Evolutionary conservation across 2,113 vertebrate species (phyloP).

Genomic region (Myiopsitta monachus): DNA sequence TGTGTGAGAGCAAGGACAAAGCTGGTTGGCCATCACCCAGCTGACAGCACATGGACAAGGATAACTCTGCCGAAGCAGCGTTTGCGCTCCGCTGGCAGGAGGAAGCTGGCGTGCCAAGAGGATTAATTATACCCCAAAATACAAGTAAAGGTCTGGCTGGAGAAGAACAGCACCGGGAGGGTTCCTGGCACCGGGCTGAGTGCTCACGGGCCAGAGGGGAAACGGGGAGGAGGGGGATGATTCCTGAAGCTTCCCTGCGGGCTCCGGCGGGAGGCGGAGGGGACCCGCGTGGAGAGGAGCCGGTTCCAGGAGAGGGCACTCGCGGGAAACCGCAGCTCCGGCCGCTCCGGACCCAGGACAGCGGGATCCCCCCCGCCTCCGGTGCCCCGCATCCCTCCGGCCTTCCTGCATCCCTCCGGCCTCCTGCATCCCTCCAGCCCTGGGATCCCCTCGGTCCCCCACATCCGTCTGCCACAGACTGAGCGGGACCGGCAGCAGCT

Average conservation of each 20-base stretch:
- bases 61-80: rapidly evolving
- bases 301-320: constrained; percentile 69
- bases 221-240: neutral
- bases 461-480: neutral
- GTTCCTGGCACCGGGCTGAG: neutral
- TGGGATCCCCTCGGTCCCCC: neutral
- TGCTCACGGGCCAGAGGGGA: neutral
- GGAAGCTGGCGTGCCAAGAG: neutral
- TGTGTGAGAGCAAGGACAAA: neutral
- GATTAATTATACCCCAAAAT: neutral
- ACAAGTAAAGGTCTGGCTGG: neutral
- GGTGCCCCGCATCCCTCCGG: neutral
- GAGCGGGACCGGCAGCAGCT: rapidly evolving
- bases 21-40: neutral
- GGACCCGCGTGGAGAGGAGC: neutral
- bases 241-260: neutral
- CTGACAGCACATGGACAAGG: neutral
- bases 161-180: neutral
- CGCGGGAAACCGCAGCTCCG: constrained; percentile 51
- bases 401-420: neutral
- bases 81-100: neutral
- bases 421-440: neutral
- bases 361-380: neutral
- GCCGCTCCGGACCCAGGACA: neutral
- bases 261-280: neutral